phyloP scores from a whole-genome alignment of 2,797 vertebrate genomes.

The Ispidina lecontei region DNA sequence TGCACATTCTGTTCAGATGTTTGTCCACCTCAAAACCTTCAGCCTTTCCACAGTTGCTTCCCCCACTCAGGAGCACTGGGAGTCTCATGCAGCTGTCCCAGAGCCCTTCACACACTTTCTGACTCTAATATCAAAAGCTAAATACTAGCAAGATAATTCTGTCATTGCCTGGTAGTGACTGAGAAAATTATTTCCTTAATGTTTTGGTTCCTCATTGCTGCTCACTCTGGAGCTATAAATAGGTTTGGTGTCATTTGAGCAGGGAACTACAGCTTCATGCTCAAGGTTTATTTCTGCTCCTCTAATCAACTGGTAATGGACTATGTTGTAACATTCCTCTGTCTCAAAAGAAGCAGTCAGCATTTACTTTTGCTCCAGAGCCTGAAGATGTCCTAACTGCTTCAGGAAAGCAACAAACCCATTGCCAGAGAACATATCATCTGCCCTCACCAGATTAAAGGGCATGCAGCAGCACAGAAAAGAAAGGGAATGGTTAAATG shows the following conservation, averaged over 20 bases:
- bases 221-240: constrained; percentile 47
- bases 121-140: constrained; percentile 48
- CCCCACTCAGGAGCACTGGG: fast-evolving
- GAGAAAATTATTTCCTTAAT: constrained; percentile 63
- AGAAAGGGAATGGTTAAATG: not conserved
- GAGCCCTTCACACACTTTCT: constrained; percentile 36
- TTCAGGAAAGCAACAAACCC: not conserved
- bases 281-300: constrained; percentile 63
- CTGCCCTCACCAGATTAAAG: not conserved
- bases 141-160: constrained; percentile 63
- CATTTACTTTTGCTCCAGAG: constrained; percentile 46
- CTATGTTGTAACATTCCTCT: constrained; percentile 43
- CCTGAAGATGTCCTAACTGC: not conserved
- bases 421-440: not conserved
- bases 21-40: not conserved
- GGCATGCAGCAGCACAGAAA: not conserved
- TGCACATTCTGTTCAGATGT: not conserved
- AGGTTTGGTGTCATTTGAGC: constrained; percentile 33
- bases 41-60: not conserved
- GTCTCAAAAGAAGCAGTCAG: constrained; percentile 23
- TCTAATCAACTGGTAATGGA: constrained; percentile 48
- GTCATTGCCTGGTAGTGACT: constrained; percentile 58
- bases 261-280: constrained; percentile 13
- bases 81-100: not conserved
- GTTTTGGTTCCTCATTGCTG: constrained; percentile 53